Percentiles rank a stretch among this genome's conserved stretches.
phyloP scores from a whole-genome alignment of 2,113 vertebrate genomes.

The Smithornis capensis region DNA sequence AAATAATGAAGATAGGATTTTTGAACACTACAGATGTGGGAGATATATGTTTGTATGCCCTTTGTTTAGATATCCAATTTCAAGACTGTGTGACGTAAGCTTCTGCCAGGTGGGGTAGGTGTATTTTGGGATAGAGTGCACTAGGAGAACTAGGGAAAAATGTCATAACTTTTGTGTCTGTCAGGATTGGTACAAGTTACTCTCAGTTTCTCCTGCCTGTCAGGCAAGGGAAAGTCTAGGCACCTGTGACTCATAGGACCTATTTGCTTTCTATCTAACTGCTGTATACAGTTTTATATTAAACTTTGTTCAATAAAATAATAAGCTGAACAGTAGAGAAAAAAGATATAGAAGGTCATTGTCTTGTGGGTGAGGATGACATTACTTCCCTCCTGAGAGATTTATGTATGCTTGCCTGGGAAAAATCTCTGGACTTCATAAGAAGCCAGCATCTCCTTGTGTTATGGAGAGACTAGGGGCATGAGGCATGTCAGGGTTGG shows the following conservation, averaged over 20 bases:
- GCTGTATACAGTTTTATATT: not conserved
- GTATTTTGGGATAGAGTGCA: not conserved
- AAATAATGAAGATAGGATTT: not conserved
- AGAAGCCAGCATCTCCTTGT: not conserved
- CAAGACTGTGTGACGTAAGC: not conserved
- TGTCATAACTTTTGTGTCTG: not conserved
- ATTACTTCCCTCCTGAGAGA: not conserved
- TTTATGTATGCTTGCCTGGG: not conserved
- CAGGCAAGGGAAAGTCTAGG: not conserved
- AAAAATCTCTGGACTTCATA: not conserved
- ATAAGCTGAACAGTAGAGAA: not conserved
- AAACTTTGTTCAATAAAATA: not conserved
- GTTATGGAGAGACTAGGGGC: not conserved
- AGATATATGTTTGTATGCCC: not conserved
- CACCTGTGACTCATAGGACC: not conserved
- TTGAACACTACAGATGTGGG: not conserved
- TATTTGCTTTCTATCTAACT: not conserved
- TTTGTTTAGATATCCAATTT: not conserved
- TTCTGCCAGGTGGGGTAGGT: not conserved
- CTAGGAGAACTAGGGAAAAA: not conserved
- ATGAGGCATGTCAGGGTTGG: fast-evolving
- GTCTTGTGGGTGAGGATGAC: not conserved
- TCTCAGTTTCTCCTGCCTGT: not conserved
- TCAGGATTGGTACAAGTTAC: not conserved
- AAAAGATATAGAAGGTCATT: not conserved